phyloP scores from a whole-genome alignment of 2,113 vertebrate genomes.

The Zosterops hypoxanthus region DNA sequence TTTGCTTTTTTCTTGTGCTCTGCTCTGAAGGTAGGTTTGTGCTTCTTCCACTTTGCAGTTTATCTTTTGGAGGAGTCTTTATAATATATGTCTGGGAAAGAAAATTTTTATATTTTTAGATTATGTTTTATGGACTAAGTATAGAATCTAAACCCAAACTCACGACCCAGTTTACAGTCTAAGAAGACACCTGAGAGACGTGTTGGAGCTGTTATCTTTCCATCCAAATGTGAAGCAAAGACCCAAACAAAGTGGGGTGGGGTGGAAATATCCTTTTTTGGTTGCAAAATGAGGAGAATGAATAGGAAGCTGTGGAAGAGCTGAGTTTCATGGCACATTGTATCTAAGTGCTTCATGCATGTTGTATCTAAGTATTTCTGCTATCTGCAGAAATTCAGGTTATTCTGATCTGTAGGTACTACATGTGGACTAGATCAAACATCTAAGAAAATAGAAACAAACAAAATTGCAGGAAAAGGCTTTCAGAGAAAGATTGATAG shows the following conservation, averaged over 20 bases:
- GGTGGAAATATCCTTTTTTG: background rate
- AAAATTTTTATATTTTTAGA: background rate
- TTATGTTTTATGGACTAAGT: background rate
- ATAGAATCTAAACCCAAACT: background rate
- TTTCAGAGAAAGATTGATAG: background rate
- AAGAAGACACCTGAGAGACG: background rate
- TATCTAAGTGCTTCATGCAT: background rate
- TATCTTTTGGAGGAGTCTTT: conserved; percentile 81
- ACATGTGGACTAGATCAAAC: background rate
- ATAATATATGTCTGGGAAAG: conserved; percentile 82
- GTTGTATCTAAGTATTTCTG: background rate
- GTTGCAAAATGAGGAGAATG: background rate
- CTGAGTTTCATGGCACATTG: background rate
- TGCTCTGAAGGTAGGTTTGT: conserved; percentile 33
- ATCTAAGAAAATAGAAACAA: background rate
- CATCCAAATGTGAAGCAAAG: background rate
- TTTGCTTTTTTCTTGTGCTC: conserved; percentile 73
- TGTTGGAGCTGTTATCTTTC: background rate
- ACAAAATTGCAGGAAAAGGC: background rate
- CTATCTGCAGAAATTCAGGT: background rate
- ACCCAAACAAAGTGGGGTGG: background rate
- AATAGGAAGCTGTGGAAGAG: background rate
- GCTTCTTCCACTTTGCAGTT: conserved; percentile 47
- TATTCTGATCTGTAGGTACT: background rate
- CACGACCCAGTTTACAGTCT: background rate